Evolutionary conservation across 2,113 vertebrate genomes (phyloP), one percentile per base, ranked within the genome.

Genomic region (Laticauda colubrina): DNA sequence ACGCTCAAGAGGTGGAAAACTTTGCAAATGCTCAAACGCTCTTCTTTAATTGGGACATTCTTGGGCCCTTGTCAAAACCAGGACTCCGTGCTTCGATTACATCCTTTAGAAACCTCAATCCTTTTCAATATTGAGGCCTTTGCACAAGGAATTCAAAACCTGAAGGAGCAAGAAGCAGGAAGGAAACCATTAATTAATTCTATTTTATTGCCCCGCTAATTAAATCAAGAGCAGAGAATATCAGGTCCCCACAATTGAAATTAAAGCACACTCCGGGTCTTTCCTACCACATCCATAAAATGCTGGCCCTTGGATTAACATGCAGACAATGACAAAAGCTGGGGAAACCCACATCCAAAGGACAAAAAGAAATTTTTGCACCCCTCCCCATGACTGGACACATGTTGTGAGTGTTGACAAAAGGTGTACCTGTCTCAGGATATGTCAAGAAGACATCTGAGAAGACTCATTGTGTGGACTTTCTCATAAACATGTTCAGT

Each of bases 161-260:
- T 1, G 8, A 20, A 6, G 39, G 89, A 0, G 8, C 93, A 1
- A 2, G 90, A 85, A 93, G n/a, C 0, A 57, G 89, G 81, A 90
- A 89, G 89, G 75, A 93, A 87, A 90, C 81, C 87, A 87, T 89
- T 89, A 39, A 93, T 93, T 93, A 93, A 90, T 93, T 87, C 3
- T 2, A 89, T 89, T 92, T 45, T 43, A 51, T 24, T 81, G 5
- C 14, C n/a, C 57, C 56, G 43, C 92, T 93, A 12, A 91, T 57
- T 57, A 94, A 94, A 91, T 43, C 18, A 91, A 91, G 75, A 69
- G 88, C 88, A 7, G 56, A 86, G 75, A 87, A 92, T 87, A 88
- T 45, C 3, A 94, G 4, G 29, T 87, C 61, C 89, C 93, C 12
- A 90, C 39, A 85, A 11, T 87, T 26, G 5, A 4, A 51, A 54